phyloP scores from a whole-genome alignment of 2,888 invertebrate species.

The Branchipolynoe longqiensis region DNA sequence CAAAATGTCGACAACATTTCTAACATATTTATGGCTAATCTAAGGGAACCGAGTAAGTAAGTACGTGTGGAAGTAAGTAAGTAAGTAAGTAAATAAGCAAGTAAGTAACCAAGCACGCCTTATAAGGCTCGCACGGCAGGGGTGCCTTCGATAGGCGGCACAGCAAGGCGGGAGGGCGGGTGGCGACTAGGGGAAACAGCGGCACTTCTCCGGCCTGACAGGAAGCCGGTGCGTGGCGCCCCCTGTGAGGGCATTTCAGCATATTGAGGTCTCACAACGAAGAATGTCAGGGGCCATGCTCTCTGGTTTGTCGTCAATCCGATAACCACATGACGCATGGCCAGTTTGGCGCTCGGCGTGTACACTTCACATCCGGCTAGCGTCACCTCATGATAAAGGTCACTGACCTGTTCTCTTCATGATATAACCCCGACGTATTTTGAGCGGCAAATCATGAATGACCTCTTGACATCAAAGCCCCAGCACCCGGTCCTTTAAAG shows the following conservation, averaged over 20 bases:
- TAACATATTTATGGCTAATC: too few relatives aligned
- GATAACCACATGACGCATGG: not conserved
- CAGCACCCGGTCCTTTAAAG: too few relatives aligned
- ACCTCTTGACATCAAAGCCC: too few relatives aligned
- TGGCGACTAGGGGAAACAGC: conserved; percentile 10
- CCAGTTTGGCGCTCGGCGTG: not conserved
- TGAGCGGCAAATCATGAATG: too few relatives aligned
- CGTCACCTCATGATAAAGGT: too few relatives aligned
- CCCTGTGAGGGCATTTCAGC: not conserved
- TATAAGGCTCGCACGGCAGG: conserved; percentile 10
- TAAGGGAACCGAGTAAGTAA: too few relatives aligned
- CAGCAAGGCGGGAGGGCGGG: not conserved
- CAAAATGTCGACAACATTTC: conserved; percentile 4
- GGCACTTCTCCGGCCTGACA: not conserved
- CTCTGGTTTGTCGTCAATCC: conserved; percentile 6
- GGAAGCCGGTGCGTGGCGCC: conserved; percentile 23
- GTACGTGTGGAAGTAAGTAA: too few relatives aligned
- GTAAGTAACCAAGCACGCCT: not conserved
- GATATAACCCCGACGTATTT: too few relatives aligned
- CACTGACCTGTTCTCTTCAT: too few relatives aligned
- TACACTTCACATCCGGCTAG: too few relatives aligned
- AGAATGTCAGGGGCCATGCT: not conserved
- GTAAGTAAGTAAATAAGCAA: too few relatives aligned
- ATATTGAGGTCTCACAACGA: conserved; percentile 3
- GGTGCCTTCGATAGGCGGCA: not conserved